phyloP scores from a whole-genome alignment of 2,888 invertebrate species.

The Hydraecia micacea region DNA sequence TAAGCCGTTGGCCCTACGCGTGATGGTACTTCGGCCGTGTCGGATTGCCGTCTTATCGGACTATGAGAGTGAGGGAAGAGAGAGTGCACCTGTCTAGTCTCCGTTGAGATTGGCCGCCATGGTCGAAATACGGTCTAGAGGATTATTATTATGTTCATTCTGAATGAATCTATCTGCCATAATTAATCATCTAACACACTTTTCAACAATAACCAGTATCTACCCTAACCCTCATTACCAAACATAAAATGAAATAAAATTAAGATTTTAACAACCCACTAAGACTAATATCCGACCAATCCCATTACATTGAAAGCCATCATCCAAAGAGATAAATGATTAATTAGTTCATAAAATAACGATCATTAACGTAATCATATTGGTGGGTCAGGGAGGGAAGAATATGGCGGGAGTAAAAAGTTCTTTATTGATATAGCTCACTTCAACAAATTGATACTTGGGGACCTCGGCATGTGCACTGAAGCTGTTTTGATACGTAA shows the following conservation, averaged over 20 bases:
- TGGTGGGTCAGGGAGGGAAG: constrained; percentile 62
- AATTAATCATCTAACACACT: neutral
- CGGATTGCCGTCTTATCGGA: neutral
- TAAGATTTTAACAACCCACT: constrained; percentile 50
- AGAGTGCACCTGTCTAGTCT: too few species aligned
- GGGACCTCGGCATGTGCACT: constrained; percentile 56
- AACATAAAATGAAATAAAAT: constrained; percentile 52
- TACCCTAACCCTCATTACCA: constrained; percentile 22
- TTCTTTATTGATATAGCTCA: constrained; percentile 71
- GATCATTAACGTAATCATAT: constrained; percentile 75
- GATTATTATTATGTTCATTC: neutral
- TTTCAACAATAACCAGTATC: neutral
- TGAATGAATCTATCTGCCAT: neutral
- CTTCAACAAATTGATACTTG: constrained; percentile 68
- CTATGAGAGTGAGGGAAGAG: too few species aligned
- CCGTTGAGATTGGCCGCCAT: neutral
- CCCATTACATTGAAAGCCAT: constrained; percentile 61
- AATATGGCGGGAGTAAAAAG: constrained; percentile 75
- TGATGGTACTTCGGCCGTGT: neutral
- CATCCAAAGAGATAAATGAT: constrained; percentile 67
- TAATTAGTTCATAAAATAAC: constrained; percentile 69
- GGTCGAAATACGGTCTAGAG: neutral
- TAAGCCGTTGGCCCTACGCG: neutral
- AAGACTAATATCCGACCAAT: constrained; percentile 57
- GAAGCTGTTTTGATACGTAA: constrained; percentile 39